Evolutionary conservation across 2,113 vertebrate species (phyloP), one percentile per base, ranked within the genome.

Genomic region (Sturnira hondurensis): DNA sequence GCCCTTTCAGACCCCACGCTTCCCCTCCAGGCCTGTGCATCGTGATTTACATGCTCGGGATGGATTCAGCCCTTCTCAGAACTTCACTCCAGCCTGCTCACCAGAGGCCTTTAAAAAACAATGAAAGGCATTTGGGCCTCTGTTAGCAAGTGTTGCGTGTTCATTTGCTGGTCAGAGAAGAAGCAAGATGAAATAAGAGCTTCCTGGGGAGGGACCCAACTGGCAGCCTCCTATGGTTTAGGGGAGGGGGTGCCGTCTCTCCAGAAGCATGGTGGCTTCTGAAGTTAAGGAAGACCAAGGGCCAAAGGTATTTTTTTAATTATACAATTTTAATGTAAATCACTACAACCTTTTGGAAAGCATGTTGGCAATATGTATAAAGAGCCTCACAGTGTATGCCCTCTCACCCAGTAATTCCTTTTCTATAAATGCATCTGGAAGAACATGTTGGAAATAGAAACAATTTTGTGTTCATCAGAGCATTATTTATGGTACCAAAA

Each of bases 121-220:
- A 41, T 22, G 31, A 83, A 84, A 78, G 52, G 2, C 24, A 1
- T 58, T 67, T 91, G 61, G 81, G 17, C 80, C 43, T 94, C 89
- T 89, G 93, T 96, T 15, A 84, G 92, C 26, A 41, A 84, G 70
- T 14, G 33, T 33, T 76, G 41, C 13, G 28, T 74, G 65, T 61
- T 95, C 65, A 47, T 56, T 63, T 86, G 71, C 82, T 95, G 5
- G 52, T 82, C 67, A 47, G 26, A 95, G 93, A 87, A 43, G 45
- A 84, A 78, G 70, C 38, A 50, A 65, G 92, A 52, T 50, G 54
- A 93, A 68, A 45, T 36, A 8, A 83, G 74, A 76, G 71, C 36
- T n/a, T 78, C 58, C 7, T 6, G 8, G 56, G 68, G 71, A 92
- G 67, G 56, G 38, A 38, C 17, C 28, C 77, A 74, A 56, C 63